phyloP scores from a whole-genome alignment of 1,140 invertebrate species.

The Zaprionus nigranus region DNA sequence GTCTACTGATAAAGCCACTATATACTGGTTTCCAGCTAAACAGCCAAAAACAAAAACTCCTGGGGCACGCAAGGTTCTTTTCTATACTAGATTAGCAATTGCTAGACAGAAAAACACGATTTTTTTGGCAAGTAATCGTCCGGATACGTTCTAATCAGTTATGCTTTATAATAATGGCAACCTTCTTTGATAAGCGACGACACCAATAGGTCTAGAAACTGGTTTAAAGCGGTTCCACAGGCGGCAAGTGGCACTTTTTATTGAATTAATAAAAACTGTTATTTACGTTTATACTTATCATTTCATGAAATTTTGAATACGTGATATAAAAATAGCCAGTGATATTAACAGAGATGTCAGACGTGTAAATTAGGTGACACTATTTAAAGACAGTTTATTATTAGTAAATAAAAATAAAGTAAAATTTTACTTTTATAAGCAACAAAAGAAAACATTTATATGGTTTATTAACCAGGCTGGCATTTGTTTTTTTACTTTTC shows the following conservation, averaged over 20 bases:
- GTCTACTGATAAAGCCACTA: slow-evolving; percentile 44
- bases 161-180: slow-evolving; percentile 46
- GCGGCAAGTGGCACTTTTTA: slow-evolving; percentile 48
- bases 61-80: slow-evolving; percentile 17
- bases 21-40: slow-evolving; percentile 21
- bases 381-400: too few relatives aligned
- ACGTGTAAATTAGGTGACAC: too few relatives aligned
- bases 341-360: too few relatives aligned
- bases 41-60: slow-evolving; percentile 6
- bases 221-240: slow-evolving; percentile 53
- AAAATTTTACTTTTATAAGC: too few relatives aligned
- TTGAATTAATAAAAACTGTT: slow-evolving; percentile 40
- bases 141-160: slow-evolving; percentile 42
- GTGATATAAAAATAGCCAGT: too few relatives aligned
- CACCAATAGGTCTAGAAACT: slow-evolving; percentile 49
- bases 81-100: not conserved
- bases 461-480: too few relatives aligned
- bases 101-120: slow-evolving; percentile 32
- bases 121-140: slow-evolving; percentile 23
- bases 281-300: slow-evolving; percentile 13
- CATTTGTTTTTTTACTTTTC: too few relatives aligned
- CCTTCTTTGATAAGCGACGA: slow-evolving; percentile 57
- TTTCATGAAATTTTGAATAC: too few relatives aligned
- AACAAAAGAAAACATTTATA: too few relatives aligned
- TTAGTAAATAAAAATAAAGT: too few relatives aligned